Percentiles rank a stretch among this genome's conserved stretches.
Evolutionary conservation across 2,888 invertebrate species (phyloP).

Genomic region (Neoascia interrupta): DNA sequence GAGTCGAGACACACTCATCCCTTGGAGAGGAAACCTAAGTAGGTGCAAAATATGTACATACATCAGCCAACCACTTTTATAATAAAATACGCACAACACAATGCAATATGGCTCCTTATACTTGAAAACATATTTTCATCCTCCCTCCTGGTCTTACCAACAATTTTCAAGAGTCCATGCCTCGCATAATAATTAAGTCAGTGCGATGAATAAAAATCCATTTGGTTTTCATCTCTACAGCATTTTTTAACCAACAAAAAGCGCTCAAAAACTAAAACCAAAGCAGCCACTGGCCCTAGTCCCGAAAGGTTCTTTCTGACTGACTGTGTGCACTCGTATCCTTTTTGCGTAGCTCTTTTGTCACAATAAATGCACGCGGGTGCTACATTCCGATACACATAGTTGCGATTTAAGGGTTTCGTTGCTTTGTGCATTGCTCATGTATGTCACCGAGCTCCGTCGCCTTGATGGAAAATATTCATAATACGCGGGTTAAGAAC

Average conservation of each 20-base stretch:
- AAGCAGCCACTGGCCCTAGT: background rate
- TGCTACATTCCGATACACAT: conserved; percentile 40
- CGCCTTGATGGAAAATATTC: conserved; percentile 33
- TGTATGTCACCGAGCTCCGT: background rate
- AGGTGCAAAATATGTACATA: no score
- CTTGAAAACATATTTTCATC: no score
- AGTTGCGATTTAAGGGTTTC: conserved; percentile 48
- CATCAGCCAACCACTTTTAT: no score
- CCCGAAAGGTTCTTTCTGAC: conserved; percentile 2
- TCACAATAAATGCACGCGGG: conserved; percentile 19
- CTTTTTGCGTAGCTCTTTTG: conserved; percentile 30
- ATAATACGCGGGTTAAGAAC: conserved; percentile 38
- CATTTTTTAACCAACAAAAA: conserved; percentile 35
- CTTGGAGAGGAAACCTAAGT: no score
- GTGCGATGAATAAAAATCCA: conserved; percentile 52
- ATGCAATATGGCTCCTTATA: background rate
- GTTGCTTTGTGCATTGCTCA: conserved; percentile 37
- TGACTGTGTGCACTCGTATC: conserved; percentile 1
- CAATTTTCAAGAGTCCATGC: conserved; percentile 34
- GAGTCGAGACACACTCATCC: no score
- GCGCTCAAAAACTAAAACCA: conserved; percentile 31
- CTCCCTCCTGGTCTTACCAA: background rate
- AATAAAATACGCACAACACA: no score
- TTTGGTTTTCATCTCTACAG: conserved; percentile 51
- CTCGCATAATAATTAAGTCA: conserved; percentile 61